Percentiles rank a stretch among this genome's conserved stretches.
phyloP scores from a whole-genome alignment of 2,113 vertebrate genomes.

The Chlamydotis undulata region DNA sequence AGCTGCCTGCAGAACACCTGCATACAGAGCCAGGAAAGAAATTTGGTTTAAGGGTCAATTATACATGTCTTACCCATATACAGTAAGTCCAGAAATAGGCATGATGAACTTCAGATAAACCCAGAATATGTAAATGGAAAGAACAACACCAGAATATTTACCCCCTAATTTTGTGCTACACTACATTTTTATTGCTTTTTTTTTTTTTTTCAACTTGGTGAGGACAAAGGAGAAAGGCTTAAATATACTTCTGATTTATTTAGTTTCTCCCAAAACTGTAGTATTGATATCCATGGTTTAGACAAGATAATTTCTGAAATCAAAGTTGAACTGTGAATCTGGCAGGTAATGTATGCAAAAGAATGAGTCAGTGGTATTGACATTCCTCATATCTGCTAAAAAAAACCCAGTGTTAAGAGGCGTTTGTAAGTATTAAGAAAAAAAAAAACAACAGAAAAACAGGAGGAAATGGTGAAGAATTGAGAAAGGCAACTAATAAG shows the following conservation, averaged over 20 bases:
- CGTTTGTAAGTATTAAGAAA: neutral
- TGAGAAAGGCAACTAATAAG: neutral
- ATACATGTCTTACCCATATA: neutral
- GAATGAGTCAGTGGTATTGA: neutral
- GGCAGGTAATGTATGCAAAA: neutral
- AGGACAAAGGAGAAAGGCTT: neutral
- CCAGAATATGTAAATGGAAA: neutral
- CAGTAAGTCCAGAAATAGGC: neutral
- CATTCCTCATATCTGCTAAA: neutral
- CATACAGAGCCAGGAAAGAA: slow-evolving; percentile 9
- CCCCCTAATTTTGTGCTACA: neutral
- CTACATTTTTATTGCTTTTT: neutral
- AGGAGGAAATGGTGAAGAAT: neutral
- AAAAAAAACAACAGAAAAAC: neutral
- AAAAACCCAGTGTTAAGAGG: neutral
- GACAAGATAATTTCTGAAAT: neutral
- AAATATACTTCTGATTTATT: neutral
- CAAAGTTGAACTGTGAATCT: neutral
- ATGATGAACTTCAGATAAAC: slow-evolving; percentile 24
- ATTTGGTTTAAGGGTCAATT: slow-evolving; percentile 41
- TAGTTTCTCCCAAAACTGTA: neutral
- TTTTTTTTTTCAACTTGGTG: neutral
- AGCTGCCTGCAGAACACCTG: slow-evolving; percentile 47
- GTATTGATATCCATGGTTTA: neutral
- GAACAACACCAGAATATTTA: neutral